A percentile compares a stretch with the other conserved stretches of the same genome.
Evolutionary conservation across 2,888 invertebrate genomes (phyloP).

Genomic region (Sicus ferrugineus): DNA sequence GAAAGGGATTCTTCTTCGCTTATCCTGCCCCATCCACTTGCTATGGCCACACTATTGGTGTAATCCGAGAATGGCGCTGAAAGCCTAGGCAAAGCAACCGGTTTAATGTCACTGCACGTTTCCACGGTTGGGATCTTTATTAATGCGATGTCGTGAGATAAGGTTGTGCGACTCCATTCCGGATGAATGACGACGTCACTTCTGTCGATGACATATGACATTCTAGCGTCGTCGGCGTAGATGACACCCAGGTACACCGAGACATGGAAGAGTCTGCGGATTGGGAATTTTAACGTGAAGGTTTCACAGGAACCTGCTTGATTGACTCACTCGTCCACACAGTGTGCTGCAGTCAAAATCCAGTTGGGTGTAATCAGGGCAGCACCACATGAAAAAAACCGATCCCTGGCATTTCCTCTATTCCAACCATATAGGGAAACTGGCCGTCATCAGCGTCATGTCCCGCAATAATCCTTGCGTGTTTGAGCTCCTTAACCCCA

Average conservation of each 20-base stretch:
- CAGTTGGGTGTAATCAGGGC: background rate
- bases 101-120: background rate
- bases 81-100: background rate
- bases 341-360: slow-evolving; percentile 10
- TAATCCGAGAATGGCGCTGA: background rate
- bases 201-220: background rate
- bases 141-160: background rate
- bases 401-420: background rate
- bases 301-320: background rate
- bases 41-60: background rate
- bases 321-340: background rate
- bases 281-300: no score
- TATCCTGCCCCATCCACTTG: background rate
- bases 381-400: background rate
- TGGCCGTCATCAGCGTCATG: background rate
- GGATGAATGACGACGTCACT: background rate
- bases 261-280: background rate
- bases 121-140: background rate
- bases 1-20: background rate
- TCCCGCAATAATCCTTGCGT: background rate
- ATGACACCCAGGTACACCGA: background rate
- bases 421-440: background rate
- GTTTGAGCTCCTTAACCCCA: background rate
- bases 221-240: background rate
- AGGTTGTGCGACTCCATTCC: no score